Evolutionary conservation across 2,797 vertebrate species (phyloP), one percentile per base, ranked within the genome.

Genomic region (Helarctos malayanus): DNA sequence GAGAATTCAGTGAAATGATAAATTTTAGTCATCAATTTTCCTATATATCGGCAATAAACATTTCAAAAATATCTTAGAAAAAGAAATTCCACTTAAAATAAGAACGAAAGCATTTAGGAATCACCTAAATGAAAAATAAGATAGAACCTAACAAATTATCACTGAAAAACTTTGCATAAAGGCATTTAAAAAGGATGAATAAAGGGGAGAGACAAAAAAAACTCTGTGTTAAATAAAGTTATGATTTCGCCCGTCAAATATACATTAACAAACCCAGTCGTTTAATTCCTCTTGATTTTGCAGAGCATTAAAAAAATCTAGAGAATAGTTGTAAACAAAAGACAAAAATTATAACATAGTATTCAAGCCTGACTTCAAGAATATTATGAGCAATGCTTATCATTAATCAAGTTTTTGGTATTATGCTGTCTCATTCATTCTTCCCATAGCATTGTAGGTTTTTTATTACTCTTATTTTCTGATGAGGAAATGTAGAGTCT

Each of bases 11-110:
- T 47, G 27, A 86, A 69, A 41, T 80, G 45, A 47, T 81, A 69
- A 18, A 93, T 82, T 95, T 79, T 91, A 93, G 47, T 79, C 21
- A 25, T 38, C 89, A 89, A 68, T 49, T 91, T 93, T 69, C 52
- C 14, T 95, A 4, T 88, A 19, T 83, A 19, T 91, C 29, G 78
- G 11, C 16, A 82, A 63, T 89, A 82, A 75, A 61, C 35, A 86
- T 49, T 76, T 69, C 16, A 95, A 79, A 89, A 94, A 45, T 75
- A 84, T 45, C 21, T 83, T 87, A 1, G 41, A 57, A 87, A 83
- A 68, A 85, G n/a, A 83, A 29, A 19, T 82, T 92, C 25, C 21
- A 90, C 91, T 45, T 47, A 83, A 47, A 82, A 19, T 95, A 91
- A 83, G 75, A 89, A 75, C 65, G 59, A 95, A 89, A 89, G 18